Percentiles rank a stretch among this genome's conserved stretches.
These are phyloP conservation scores for Falco concolor DNA, from an alignment of 2,797 vertebrate genomes.

Conservation along the genomic window DNA sequence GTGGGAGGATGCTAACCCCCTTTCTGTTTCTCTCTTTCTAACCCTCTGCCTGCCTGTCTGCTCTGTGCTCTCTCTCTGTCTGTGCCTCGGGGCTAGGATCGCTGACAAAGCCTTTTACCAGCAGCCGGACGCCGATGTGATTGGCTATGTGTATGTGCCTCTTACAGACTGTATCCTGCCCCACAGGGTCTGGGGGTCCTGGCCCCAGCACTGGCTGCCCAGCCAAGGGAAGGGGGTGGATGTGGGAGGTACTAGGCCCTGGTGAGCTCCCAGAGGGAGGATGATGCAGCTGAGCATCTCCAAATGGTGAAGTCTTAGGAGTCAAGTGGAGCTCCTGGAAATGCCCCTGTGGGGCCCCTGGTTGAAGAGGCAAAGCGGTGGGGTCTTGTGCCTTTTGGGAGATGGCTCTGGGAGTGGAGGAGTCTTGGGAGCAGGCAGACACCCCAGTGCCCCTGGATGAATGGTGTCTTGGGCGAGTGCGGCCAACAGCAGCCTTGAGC, in stretches of 20 bases:
- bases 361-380: not conserved
- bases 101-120: conserved; percentile 99
- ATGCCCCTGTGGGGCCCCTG: not conserved
- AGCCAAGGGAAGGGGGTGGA: not conserved
- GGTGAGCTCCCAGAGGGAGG: not conserved
- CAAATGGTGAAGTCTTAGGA: not conserved
- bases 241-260: not conserved
- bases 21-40: conserved; percentile 71
- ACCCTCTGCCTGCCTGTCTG: conserved; percentile 71
- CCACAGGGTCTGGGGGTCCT: not conserved
- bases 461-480: not conserved
- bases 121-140: conserved; percentile 96
- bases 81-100: conserved; percentile 80
- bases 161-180: conserved; percentile 39
- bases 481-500: not conserved
- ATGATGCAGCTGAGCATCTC: not conserved
- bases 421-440: not conserved
- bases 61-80: conserved; percentile 61
- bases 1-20: conserved; percentile 57
- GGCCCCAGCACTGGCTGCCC: not conserved
- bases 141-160: conserved; percentile 97
- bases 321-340: not conserved
- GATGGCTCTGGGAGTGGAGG: not conserved
- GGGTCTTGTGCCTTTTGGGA: not conserved
- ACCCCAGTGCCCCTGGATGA: not conserved